Evolutionary conservation across 1,140 invertebrate genomes (phyloP), one percentile per base, ranked within the genome.

Genomic region (Hyles vespertilio): DNA sequence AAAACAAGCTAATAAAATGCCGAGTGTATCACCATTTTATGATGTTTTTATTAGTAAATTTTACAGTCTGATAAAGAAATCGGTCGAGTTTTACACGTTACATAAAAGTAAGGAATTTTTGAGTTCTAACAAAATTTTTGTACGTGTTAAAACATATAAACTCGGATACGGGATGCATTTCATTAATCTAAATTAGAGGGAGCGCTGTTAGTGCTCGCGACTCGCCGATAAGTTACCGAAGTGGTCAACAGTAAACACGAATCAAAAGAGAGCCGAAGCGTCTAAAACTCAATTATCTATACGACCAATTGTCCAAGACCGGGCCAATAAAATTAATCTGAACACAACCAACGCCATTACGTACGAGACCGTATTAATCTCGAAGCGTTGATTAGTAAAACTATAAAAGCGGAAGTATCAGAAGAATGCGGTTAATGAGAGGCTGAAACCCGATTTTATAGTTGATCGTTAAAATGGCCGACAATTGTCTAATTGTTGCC

Each of bases 341-440:
- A 61, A 79, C 73, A 77, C 74, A 73, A 70, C 74, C 76, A 66
- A 81, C 77, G 76, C 82, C 82, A 85, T 87, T 84, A 87, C 84
- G 62, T 77, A 78, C 70, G 65, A 61, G 73, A 77, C 82, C 73
- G 77, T 81, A 87, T 87, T 86, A 88, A 84, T 85, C 79, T 84
- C 74, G 61, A 72, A 78, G 78, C 79, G 83, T 88, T 88, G 85
- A 88, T 88, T 88, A 86, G 83, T 88, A 84, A 86, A 84, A 84
- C 85, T 88, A 88, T 88, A 86, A 88, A 87, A 86, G 83, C 81
- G 81, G 85, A 86, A 88, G 83, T 86, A 84, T 84, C 83, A 81
- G 70, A 85, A 76, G 85, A 88, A 88, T 88, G 84, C 80, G 85
- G 83, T 86, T 87, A 87, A 87, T 87, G 81, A 86, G 80, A 75